phyloP scores from a whole-genome alignment of 2,888 invertebrate species.

The Hemistola chrysoprasaria region DNA sequence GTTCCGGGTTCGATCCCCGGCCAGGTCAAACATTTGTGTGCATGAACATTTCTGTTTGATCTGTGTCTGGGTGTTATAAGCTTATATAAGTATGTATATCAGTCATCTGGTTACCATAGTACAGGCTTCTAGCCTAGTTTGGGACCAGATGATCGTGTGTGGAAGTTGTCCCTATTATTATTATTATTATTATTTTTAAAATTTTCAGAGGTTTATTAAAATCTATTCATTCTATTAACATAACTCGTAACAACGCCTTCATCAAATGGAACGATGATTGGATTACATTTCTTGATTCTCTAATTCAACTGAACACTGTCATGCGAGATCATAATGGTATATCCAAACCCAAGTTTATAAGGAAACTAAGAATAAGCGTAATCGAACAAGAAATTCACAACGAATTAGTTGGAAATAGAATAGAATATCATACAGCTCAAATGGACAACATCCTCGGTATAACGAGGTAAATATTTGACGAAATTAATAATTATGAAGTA shows the following conservation, averaged over 20 bases:
- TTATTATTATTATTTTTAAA: no score
- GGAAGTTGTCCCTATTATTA: no score
- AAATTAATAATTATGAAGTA: no score
- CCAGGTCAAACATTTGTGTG: no score
- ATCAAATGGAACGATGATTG: conserved; percentile 27
- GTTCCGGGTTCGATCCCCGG: no score
- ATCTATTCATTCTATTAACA: conserved; percentile 23
- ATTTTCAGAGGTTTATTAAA: conserved; percentile 21
- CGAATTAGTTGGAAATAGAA: background rate
- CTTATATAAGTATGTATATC: no score
- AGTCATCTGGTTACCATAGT: no score
- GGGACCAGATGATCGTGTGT: no score
- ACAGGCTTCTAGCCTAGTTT: no score
- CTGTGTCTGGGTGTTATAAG: no score
- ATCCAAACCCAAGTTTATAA: conserved; percentile 24
- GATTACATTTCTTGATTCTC: conserved; percentile 28
- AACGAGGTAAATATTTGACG: conserved; percentile 20
- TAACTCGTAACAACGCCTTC: conserved; percentile 18
- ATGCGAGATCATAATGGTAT: conserved; percentile 21
- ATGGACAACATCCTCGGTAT: conserved; percentile 12
- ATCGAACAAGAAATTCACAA: conserved; percentile 9
- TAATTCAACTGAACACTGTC: conserved; percentile 29
- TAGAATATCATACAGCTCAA: conserved; percentile 11
- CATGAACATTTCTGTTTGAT: no score
- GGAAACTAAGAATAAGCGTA: conserved; percentile 15